Percentiles rank a stretch among this genome's conserved stretches.
Evolutionary conservation across 35 echinoderm and acorn worm species (phyloP).

Genomic region (Anneissia japonica): DNA sequence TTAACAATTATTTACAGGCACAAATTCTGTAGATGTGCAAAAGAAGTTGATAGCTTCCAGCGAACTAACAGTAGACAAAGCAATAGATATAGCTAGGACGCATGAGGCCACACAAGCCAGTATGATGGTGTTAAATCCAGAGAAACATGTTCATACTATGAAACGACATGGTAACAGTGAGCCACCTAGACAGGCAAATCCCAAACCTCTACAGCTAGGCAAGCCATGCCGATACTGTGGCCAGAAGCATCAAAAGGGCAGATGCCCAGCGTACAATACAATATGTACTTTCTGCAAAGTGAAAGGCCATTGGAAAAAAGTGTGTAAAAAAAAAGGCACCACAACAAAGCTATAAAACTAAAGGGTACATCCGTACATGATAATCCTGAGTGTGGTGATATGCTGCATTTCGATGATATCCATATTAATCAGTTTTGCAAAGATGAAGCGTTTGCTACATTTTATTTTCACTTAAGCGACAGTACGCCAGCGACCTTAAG

Average conservation of each 20-base stretch:
- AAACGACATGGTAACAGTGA: not conserved
- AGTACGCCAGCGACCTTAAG: not conserved
- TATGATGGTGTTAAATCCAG: not conserved
- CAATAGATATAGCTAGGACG: slow-evolving; percentile 24
- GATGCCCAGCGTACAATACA: slow-evolving; percentile 33
- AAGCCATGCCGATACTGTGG: slow-evolving; percentile 22
- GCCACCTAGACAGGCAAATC: not conserved
- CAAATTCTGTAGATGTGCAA: not conserved
- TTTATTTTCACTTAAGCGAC: too few relatives aligned
- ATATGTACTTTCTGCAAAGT: slow-evolving; percentile 33
- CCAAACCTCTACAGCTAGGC: not conserved
- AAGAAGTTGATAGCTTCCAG: slow-evolving; percentile 15
- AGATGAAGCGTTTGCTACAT: not conserved
- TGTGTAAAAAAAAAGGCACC: not conserved
- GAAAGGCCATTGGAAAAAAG: slow-evolving; percentile 41
- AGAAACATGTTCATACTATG: not conserved
- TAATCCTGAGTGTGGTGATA: not conserved
- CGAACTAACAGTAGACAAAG: slow-evolving; percentile 27
- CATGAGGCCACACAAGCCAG: slow-evolving; percentile 27
- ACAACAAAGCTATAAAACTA: not conserved
- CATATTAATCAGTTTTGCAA: not conserved
- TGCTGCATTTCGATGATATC: not conserved
- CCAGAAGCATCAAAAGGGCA: not conserved
- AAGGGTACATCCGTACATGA: not conserved
- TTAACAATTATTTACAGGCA: too few relatives aligned